Evolutionary conservation across 2,797 vertebrate genomes (phyloP).

Genomic region (Sebastes itinus): DNA sequence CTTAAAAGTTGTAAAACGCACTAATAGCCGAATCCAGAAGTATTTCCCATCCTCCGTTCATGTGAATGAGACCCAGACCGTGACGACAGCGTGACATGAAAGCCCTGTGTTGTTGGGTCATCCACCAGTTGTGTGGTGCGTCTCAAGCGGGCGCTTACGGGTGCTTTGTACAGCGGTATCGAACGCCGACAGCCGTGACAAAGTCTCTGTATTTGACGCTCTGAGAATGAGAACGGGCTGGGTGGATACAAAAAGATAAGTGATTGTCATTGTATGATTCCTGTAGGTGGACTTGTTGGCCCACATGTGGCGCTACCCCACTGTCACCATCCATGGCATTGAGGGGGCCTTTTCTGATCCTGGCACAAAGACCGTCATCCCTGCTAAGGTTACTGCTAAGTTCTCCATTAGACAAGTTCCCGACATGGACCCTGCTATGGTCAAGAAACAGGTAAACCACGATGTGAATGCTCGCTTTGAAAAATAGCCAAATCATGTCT

Average conservation of each 20-base stretch:
- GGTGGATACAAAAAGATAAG: not conserved
- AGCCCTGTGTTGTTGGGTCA: too few relatives aligned
- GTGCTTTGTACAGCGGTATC: too few relatives aligned
- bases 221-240: too few relatives aligned
- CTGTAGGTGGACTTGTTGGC: constrained; percentile 89
- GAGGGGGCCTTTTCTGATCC: constrained; percentile 89
- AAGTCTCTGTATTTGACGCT: too few relatives aligned
- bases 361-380: constrained; percentile 92
- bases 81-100: too few relatives aligned
- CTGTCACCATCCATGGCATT: constrained; percentile 91
- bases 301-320: constrained; percentile 90
- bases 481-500: not conserved
- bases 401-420: constrained; percentile 94
- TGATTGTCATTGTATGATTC: not conserved
- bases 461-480: not conserved
- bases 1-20: too few relatives aligned
- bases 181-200: too few relatives aligned
- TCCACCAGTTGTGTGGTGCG: too few relatives aligned
- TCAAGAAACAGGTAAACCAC: constrained; percentile 88
- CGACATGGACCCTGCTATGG: constrained; percentile 84
- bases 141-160: too few relatives aligned
- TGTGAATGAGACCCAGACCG: too few relatives aligned
- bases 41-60: too few relatives aligned
- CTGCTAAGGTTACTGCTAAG: constrained; percentile 89
- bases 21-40: too few relatives aligned